Conservation (phyloP, 2,888 invertebrate genomes). For the Drosophila nr. medialis region DNA sequence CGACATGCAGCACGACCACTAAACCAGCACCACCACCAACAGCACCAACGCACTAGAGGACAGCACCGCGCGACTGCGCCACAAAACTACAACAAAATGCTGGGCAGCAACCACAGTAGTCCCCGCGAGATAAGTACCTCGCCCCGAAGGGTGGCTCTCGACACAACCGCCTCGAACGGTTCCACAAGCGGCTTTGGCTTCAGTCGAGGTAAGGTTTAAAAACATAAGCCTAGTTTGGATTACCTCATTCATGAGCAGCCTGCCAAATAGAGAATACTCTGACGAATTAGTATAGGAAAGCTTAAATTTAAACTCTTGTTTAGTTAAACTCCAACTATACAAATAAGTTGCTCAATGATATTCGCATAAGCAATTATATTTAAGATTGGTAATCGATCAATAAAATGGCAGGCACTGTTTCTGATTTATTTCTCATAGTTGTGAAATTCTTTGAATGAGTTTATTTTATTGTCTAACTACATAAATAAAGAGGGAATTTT, state of each 20-base stretch:
- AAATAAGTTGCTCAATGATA: not conserved
- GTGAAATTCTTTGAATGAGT: not conserved
- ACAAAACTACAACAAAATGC: constrained; percentile 61
- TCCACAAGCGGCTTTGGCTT: constrained; percentile 82
- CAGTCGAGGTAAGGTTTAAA: constrained; percentile 82
- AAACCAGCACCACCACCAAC: constrained; percentile 55
- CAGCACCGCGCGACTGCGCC: constrained; percentile 33
- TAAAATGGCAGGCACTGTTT: not conserved
- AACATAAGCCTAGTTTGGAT: not conserved
- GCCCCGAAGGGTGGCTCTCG: constrained; percentile 78
- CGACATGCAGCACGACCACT: constrained; percentile 64
- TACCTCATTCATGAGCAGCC: not conserved
- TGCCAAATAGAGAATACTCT: not conserved
- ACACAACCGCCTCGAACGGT: constrained; percentile 82
- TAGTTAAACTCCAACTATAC: fast-evolving
- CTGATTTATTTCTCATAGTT: not conserved
- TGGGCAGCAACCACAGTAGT: constrained; percentile 72
- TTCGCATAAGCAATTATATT: not conserved
- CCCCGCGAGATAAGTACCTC: constrained; percentile 76
- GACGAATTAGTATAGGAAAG: too few species aligned
- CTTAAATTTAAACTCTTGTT: too few species aligned
- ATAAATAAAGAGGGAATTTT: not conserved
- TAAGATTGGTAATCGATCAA: not conserved
- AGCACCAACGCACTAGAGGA: constrained; percentile 43
- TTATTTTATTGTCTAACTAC: not conserved